phyloP scores from a whole-genome alignment of 30 jellyfish, hydroid and myxozoan species.

The Aurelia sp. region DNA sequence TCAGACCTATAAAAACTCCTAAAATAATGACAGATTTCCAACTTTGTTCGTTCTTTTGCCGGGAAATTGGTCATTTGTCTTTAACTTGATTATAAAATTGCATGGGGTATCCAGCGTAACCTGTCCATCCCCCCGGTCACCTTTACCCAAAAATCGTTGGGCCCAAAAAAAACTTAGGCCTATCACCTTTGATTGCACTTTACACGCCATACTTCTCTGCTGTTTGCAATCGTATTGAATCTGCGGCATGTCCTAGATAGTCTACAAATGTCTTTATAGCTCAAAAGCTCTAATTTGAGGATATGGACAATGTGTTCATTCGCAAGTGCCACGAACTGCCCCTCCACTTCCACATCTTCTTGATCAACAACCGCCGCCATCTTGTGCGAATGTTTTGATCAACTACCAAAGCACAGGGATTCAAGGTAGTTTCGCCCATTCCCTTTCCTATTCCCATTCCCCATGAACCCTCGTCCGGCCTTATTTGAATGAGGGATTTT shows the following conservation, averaged over 20 bases:
- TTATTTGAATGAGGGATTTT: no score
- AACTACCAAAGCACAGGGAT: no score
- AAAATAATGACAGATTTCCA: no score
- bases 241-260: conserved; percentile 60
- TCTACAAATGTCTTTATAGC: conserved; percentile 48
- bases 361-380: conserved; percentile 11
- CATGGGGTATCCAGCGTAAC: no score
- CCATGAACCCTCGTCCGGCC: no score
- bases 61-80: neutral
- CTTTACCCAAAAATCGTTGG: no score
- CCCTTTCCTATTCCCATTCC: no score
- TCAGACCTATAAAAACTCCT: no score
- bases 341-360: neutral
- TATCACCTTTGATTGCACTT: conserved; percentile 45
- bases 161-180: neutral
- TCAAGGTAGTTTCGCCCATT: no score
- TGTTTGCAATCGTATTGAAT: conserved; percentile 24
- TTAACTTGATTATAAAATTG: neutral
- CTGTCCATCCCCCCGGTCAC: no score
- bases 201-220: conserved; percentile 54
- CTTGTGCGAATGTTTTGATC: neutral
- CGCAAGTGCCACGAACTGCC: conserved; percentile 33
- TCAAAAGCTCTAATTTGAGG: conserved; percentile 1
- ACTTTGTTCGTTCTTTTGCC: neutral
- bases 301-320: conserved; percentile 42